A percentile compares a stretch with the other conserved stretches of the same genome.
Evolutionary conservation across 2,113 vertebrate genomes (phyloP).

Genomic region (Dermatemys mawii): DNA sequence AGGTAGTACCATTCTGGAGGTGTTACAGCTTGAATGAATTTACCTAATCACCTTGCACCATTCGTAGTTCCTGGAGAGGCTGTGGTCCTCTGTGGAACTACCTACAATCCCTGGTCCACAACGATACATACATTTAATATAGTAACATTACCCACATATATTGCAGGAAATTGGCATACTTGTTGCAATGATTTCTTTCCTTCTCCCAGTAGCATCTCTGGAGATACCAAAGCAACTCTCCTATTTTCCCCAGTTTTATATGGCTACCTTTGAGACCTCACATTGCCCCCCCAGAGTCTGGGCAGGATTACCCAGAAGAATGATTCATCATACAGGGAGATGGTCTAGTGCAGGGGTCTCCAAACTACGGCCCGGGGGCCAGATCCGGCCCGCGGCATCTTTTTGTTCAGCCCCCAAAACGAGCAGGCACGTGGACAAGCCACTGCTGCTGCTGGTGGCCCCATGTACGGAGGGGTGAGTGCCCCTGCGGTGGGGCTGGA

Average conservation of each 20-base stretch:
- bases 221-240: neutral
- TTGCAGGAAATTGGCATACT: neutral
- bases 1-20: too few relatives aligned
- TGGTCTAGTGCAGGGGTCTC: too few relatives aligned
- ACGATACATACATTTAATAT: neutral
- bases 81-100: neutral
- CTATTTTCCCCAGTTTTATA: neutral
- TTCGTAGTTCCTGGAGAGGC: neutral
- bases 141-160: neutral
- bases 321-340: neutral
- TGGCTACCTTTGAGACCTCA: neutral
- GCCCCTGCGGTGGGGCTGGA: too few relatives aligned
- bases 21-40: too few relatives aligned
- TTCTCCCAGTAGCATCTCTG: neutral
- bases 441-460: too few relatives aligned
- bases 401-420: too few relatives aligned
- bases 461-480: too few relatives aligned
- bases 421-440: too few relatives aligned
- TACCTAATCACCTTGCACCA: too few relatives aligned
- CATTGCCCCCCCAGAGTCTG: fast-evolving
- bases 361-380: too few relatives aligned
- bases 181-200: neutral
- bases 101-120: neutral
- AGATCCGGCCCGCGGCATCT: too few relatives aligned
- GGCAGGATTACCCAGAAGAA: neutral